Percentiles rank a stretch among this genome's conserved stretches.
Evolutionary conservation across 2,797 vertebrate genomes (phyloP).

Genomic region (Anabacerthia variegaticeps): DNA sequence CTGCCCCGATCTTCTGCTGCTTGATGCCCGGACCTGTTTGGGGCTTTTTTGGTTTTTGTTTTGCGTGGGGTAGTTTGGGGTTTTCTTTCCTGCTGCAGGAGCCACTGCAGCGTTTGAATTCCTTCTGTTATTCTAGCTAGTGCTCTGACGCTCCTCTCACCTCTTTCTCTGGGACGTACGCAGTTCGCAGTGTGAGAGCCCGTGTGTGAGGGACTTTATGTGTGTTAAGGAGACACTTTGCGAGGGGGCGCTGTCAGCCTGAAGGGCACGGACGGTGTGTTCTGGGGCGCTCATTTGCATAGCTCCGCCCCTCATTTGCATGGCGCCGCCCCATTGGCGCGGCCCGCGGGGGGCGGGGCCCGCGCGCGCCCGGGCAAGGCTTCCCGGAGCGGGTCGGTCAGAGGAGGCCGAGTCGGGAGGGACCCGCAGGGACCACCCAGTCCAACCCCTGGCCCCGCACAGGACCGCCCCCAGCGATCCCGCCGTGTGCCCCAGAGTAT

Average conservation of each 20-base stretch:
- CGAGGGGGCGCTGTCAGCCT: neutral
- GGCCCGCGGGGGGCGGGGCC: no score
- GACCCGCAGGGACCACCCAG: neutral
- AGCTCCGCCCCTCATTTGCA: neutral
- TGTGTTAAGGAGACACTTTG: neutral
- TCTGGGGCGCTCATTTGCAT: neutral
- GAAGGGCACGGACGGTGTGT: neutral
- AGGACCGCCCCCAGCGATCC: neutral
- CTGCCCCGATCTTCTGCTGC: accelerated
- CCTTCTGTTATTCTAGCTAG: no score
- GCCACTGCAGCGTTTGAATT: neutral
- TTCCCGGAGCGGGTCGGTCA: no score
- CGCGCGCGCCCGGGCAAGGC: no score
- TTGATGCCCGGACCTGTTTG: neutral
- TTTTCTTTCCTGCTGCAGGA: neutral
- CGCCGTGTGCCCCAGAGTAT: neutral
- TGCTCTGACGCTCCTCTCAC: neutral
- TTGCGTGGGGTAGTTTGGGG: neutral
- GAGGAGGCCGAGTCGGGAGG: neutral
- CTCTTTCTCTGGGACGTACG: neutral
- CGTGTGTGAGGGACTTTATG: neutral
- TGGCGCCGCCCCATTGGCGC: neutral
- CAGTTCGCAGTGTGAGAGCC: neutral
- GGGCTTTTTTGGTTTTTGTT: neutral
- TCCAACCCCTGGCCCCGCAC: neutral